Percentiles rank a stretch among this genome's conserved stretches.
phyloP scores from a whole-genome alignment of 2,797 vertebrate genomes.

The Enteromius radiatus region DNA sequence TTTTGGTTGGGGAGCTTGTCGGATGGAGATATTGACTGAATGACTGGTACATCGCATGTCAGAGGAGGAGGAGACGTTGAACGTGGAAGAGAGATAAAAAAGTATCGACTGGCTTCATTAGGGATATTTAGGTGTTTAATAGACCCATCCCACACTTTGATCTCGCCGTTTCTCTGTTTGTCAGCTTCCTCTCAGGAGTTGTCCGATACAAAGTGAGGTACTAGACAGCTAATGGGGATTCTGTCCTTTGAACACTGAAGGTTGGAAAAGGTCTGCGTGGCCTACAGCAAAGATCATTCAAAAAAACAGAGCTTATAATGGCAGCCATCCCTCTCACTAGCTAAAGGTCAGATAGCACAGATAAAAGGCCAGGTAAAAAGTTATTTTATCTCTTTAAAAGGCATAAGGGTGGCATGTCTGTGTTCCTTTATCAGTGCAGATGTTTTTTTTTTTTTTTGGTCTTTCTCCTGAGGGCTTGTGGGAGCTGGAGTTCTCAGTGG shows the following conservation, averaged over 20 bases:
- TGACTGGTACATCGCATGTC: neutral
- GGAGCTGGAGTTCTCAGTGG: slow-evolving; percentile 58
- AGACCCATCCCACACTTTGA: slow-evolving; percentile 57
- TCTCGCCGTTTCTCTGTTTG: slow-evolving; percentile 48
- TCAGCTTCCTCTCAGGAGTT: slow-evolving; percentile 50
- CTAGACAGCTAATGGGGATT: slow-evolving; percentile 60
- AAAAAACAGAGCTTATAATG: slow-evolving; percentile 61
- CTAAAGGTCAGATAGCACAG: slow-evolving; percentile 75
- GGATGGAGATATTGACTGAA: slow-evolving; percentile 49
- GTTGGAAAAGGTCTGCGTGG: slow-evolving; percentile 71
- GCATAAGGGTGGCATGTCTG: slow-evolving; percentile 35
- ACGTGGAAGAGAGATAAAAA: slow-evolving; percentile 49
- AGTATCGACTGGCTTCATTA: slow-evolving; percentile 60
- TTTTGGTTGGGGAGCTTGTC: slow-evolving; percentile 31
- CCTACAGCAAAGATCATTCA: slow-evolving; percentile 65
- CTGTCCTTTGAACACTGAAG: slow-evolving; percentile 67
- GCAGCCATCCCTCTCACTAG: slow-evolving; percentile 63
- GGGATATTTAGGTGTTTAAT: slow-evolving; percentile 64
- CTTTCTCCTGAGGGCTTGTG: slow-evolving; percentile 45
- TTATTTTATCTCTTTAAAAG: slow-evolving; percentile 54
- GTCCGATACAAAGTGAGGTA: slow-evolving; percentile 58
- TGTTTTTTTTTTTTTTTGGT: slow-evolving; percentile 29
- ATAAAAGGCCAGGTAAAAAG: slow-evolving; percentile 63
- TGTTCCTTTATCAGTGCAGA: slow-evolving; percentile 31
- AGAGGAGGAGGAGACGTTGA: slow-evolving; percentile 35